Evolutionary conservation across 1,140 invertebrate species (phyloP).

Genomic region (Ips nitidus): DNA sequence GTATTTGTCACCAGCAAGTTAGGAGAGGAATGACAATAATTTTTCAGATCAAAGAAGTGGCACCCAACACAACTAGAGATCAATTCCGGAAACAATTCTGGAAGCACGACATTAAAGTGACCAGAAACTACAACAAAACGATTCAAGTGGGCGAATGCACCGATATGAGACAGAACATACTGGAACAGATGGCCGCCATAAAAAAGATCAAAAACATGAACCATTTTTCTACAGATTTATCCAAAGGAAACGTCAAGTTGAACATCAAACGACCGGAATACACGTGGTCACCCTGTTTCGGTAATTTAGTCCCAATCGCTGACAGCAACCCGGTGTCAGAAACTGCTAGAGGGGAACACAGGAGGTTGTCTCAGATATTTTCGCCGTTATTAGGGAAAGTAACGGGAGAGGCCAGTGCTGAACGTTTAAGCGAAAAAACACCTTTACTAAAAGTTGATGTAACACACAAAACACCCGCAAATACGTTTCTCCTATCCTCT

Average conservation of each 20-base stretch:
- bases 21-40: constrained; percentile 1
- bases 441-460: constrained; percentile 8
- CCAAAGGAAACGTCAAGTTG: constrained; percentile 30
- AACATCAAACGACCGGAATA: constrained; percentile 28
- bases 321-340: background rate
- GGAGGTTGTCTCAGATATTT: constrained; percentile 37
- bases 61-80: constrained; percentile 60
- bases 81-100: constrained; percentile 60
- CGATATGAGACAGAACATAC: constrained; percentile 15
- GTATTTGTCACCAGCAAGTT: background rate
- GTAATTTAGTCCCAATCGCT: background rate
- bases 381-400: constrained; percentile 8
- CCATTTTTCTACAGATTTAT: constrained; percentile 35
- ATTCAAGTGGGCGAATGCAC: constrained; percentile 40
- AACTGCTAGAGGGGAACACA: background rate
- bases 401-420: constrained; percentile 9
- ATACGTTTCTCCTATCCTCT: constrained; percentile 12
- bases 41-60: constrained; percentile 71
- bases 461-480: background rate
- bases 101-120: constrained; percentile 67
- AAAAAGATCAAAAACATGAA: constrained; percentile 21
- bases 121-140: constrained; percentile 58
- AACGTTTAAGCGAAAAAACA: constrained; percentile 12
- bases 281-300: constrained; percentile 37
- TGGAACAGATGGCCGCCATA: background rate